These are phyloP conservation scores for Larimichthys crocea DNA, from an alignment of 2,113 vertebrate genomes.

Conservation along the genomic window DNA sequence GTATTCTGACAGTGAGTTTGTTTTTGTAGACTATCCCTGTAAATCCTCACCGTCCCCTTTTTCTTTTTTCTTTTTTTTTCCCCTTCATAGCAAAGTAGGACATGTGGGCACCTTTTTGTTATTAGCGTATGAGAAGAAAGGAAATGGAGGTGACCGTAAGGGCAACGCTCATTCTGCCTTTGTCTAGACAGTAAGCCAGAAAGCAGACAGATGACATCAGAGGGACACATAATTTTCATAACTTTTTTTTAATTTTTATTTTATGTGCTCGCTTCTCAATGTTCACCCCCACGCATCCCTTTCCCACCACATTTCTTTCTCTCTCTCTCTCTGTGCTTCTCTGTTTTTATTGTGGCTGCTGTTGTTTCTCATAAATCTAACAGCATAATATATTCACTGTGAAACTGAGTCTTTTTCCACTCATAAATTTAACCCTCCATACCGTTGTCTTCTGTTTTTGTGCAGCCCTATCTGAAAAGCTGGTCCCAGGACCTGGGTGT, in stretches of 20 bases:
- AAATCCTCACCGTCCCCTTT: slow-evolving; percentile 24
- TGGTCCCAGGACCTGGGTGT: slow-evolving; percentile 91
- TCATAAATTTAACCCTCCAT: slow-evolving; percentile 27
- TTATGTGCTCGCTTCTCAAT: slow-evolving; percentile 24
- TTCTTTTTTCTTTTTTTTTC: slow-evolving; percentile 6
- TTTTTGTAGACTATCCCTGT: slow-evolving; percentile 25
- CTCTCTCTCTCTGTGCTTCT: not conserved
- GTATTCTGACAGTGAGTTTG: slow-evolving; percentile 26
- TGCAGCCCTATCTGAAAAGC: slow-evolving; percentile 89
- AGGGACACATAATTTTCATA: slow-evolving; percentile 44
- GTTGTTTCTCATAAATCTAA: slow-evolving; percentile 44
- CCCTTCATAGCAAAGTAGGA: slow-evolving; percentile 35
- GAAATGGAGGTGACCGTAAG: slow-evolving; percentile 61
- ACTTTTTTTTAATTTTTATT: slow-evolving; percentile 7
- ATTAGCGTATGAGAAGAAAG: slow-evolving; percentile 27
- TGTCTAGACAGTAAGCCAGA: slow-evolving; percentile 64
- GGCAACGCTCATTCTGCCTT: slow-evolving; percentile 34
- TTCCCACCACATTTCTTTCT: not conserved
- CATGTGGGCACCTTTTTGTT: slow-evolving; percentile 44
- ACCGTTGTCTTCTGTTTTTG: slow-evolving; percentile 25
- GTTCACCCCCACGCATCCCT: not conserved
- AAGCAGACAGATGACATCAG: slow-evolving; percentile 62
- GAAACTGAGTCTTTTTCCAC: slow-evolving; percentile 18
- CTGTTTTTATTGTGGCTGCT: slow-evolving; percentile 43
- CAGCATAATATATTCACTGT: slow-evolving; percentile 23